phyloP scores from a whole-genome alignment of 2,797 vertebrate species.

The Cuniculus paca region DNA sequence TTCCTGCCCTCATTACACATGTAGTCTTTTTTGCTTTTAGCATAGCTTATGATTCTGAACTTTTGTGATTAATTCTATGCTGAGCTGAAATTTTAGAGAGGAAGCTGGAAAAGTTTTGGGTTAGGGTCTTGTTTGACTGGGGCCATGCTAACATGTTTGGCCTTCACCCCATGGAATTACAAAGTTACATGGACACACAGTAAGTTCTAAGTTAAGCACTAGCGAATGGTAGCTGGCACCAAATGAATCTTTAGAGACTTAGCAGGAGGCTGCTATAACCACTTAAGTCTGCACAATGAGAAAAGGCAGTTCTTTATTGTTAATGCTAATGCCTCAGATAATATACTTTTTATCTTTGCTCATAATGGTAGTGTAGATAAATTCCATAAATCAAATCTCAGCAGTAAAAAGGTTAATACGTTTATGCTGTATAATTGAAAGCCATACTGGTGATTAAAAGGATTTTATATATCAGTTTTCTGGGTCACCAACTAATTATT shows the following conservation, averaged over 20 bases:
- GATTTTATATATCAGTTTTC: conserved; percentile 90
- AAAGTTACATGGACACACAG: neutral
- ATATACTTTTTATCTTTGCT: conserved; percentile 84
- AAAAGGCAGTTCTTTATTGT: conserved; percentile 79
- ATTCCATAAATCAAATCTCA: conserved; percentile 90
- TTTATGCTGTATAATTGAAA: conserved; percentile 91
- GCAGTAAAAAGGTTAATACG: conserved; percentile 92
- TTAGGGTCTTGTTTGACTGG: neutral
- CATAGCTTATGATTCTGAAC: neutral
- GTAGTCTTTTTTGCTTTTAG: neutral
- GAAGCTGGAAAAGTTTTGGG: neutral
- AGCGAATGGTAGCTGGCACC: conserved; percentile 41
- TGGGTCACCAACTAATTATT: conserved; percentile 91
- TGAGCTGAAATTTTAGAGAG: neutral
- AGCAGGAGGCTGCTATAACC: conserved; percentile 62
- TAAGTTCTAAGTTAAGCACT: conserved; percentile 58
- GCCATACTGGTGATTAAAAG: conserved; percentile 91
- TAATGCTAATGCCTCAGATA: conserved; percentile 79
- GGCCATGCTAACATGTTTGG: neutral
- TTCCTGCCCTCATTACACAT: neutral
- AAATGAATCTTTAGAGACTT: conserved; percentile 70
- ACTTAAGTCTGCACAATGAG: conserved; percentile 57
- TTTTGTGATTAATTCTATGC: neutral
- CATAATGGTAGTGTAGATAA: conserved; percentile 86
- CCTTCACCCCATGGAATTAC: neutral